Evolutionary conservation across 2,113 vertebrate genomes (phyloP).

Genomic region (Oryzias curvinotus): DNA sequence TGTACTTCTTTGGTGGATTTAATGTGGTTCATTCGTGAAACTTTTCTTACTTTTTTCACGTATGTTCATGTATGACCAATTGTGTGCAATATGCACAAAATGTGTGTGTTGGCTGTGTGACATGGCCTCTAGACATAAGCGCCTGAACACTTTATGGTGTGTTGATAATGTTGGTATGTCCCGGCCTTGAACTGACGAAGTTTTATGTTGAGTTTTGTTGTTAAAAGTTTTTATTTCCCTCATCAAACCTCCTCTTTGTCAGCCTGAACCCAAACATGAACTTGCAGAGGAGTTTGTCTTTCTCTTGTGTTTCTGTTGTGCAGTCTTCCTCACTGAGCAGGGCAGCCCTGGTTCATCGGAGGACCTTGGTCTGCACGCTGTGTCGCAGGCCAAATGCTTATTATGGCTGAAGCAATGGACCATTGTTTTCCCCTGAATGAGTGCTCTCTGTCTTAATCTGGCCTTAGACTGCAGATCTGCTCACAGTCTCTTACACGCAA

Average conservation of each 20-base stretch:
- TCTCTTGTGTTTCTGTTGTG: constrained; percentile 18
- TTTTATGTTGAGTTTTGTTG: constrained; percentile 47
- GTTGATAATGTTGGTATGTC: too few species aligned
- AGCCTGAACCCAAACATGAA: constrained; percentile 17
- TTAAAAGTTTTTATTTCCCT: constrained; percentile 60
- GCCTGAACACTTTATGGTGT: too few species aligned
- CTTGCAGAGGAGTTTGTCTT: constrained; percentile 15
- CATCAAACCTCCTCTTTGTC: constrained; percentile 10
- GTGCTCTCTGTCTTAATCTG: constrained; percentile 73
- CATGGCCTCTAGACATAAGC: too few species aligned
- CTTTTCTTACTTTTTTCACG: too few species aligned
- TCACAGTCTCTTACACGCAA: constrained; percentile 71
- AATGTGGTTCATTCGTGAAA: too few species aligned
- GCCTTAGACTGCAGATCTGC: constrained; percentile 67
- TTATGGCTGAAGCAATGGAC: constrained; percentile 71
- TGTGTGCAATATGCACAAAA: too few species aligned
- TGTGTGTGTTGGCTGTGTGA: too few species aligned
- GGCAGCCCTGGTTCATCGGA: constrained; percentile 36
- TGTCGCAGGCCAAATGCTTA: constrained; percentile 68
- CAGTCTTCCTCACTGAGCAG: constrained; percentile 2
- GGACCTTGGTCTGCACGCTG: constrained; percentile 50
- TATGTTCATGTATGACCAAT: too few species aligned
- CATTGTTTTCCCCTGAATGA: constrained; percentile 78
- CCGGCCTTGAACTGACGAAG: constrained; percentile 24
- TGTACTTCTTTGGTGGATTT: too few species aligned